Evolutionary conservation across 2,113 vertebrate genomes (phyloP).

Genomic region (Entomyzon cyanotis): DNA sequence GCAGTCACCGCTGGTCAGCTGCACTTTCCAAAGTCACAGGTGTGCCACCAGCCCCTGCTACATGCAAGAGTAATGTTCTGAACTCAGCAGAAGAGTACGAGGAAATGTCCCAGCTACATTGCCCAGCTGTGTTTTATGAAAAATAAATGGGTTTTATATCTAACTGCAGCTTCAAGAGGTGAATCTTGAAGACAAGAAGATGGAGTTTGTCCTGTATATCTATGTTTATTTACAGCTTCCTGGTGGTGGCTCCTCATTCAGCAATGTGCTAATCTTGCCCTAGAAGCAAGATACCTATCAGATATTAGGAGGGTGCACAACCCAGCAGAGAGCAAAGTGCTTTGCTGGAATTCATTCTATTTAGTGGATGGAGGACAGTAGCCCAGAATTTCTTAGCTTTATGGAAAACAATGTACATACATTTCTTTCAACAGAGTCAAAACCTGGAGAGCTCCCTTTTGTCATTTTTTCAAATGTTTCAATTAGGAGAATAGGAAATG

Average conservation of each 20-base stretch:
- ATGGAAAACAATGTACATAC: background rate
- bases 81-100: background rate
- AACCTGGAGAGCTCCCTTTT: background rate
- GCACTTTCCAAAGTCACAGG: background rate
- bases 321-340: background rate
- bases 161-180: background rate
- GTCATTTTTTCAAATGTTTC: background rate
- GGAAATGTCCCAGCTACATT: background rate
- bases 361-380: background rate
- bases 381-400: background rate
- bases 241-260: background rate
- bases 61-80: background rate
- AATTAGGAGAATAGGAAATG: background rate
- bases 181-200: background rate
- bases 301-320: background rate
- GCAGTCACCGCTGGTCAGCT: background rate
- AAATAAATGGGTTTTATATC: background rate
- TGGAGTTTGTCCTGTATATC: background rate
- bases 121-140: accelerated
- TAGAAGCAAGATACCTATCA: background rate
- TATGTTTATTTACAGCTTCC: background rate
- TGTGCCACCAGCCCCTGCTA: background rate
- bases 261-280: background rate
- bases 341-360: background rate
- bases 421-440: background rate